phyloP scores from a whole-genome alignment of 2,888 invertebrate genomes.

The Drosophila kuntzei region DNA sequence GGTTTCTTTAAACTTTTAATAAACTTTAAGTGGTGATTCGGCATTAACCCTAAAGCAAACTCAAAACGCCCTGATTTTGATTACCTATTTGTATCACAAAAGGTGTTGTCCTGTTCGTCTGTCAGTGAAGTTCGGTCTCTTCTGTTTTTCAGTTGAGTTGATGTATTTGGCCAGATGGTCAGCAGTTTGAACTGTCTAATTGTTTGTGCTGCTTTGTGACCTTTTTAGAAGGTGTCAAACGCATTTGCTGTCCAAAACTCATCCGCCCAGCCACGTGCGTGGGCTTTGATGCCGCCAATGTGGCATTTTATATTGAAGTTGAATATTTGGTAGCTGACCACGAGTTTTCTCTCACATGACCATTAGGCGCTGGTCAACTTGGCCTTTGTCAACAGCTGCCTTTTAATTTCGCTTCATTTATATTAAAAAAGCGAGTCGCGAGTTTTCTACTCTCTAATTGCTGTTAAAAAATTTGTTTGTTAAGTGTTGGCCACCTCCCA shows the following conservation, averaged over 20 bases:
- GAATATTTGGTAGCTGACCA: conserved; percentile 40
- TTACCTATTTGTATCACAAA: conserved; percentile 16
- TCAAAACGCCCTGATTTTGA: conserved; percentile 16
- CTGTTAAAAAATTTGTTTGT: conserved; percentile 69
- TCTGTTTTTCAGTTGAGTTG: conserved; percentile 43
- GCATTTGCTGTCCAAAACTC: conserved; percentile 66
- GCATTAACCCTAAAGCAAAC: background rate
- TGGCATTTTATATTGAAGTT: conserved; percentile 42
- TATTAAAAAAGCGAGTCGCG: conserved; percentile 57
- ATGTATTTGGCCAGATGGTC: conserved; percentile 50
- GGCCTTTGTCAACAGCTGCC: conserved; percentile 74
- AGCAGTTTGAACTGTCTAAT: conserved; percentile 62
- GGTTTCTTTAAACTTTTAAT: background rate
- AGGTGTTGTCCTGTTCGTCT: conserved; percentile 9
- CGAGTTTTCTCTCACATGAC: conserved; percentile 38
- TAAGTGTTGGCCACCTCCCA: conserved; percentile 61
- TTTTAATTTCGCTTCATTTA: conserved; percentile 77
- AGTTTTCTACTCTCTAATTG: conserved; percentile 63
- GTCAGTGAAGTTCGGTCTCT: conserved; percentile 26
- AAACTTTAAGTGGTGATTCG: background rate
- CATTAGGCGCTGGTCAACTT: conserved; percentile 48
- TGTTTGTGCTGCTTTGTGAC: conserved; percentile 65
- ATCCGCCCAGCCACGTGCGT: conserved; percentile 51
- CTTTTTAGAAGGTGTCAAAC: conserved; percentile 73
- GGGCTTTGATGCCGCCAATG: conserved; percentile 49